Evolutionary conservation across 2,888 invertebrate genomes (phyloP), one percentile per base, ranked within the genome.

Genomic region (Drosophila hamatofila): DNA sequence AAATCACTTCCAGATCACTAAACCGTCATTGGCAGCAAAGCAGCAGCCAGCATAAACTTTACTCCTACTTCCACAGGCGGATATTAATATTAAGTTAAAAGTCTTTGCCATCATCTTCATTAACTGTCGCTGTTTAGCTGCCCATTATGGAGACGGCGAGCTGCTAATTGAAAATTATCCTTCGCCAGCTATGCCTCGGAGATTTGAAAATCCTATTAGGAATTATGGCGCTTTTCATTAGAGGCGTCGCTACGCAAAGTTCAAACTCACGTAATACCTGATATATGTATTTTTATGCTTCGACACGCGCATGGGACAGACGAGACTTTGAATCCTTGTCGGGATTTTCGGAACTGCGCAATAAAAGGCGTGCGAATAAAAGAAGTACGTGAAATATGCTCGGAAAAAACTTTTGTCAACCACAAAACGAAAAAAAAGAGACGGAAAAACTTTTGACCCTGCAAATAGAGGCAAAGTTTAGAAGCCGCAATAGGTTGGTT

Each of bases 81-180:
- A 16, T 49, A 49, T 67, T 60, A 37, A 58, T 44, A 8, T 46
- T 7, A 57, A 16, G 21, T 44, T 58, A 37, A 54, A 69, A 57
- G 48, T 21, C 23, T n/a, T 5, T n/a, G 46, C n/a, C 41, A 55
- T 59, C 44, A 63, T 39, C 69, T 51, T 18, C 41, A 71, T 69
- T 69, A 62, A 46, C 54, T 44, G 52, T 52, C 60, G 46, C 41
- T 37, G 44, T 25, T 42, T 44, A 51, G 55, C 42, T 49, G 23
- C 14, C 48, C 25, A 51, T 60, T 64, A 65, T 63, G 42, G 37
- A 18, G 63, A 58, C 44, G 41, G 46, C 42, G 30, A 42, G 59
- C 21, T 16, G 72, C 59, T 76, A 76, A 75, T 67, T 63, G 42
- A 48, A 37, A 72, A 67, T 63, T 76, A 67, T 71, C 33, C 42